phyloP scores from a whole-genome alignment of 2,113 vertebrate genomes.

The Ammodytes dubius region DNA sequence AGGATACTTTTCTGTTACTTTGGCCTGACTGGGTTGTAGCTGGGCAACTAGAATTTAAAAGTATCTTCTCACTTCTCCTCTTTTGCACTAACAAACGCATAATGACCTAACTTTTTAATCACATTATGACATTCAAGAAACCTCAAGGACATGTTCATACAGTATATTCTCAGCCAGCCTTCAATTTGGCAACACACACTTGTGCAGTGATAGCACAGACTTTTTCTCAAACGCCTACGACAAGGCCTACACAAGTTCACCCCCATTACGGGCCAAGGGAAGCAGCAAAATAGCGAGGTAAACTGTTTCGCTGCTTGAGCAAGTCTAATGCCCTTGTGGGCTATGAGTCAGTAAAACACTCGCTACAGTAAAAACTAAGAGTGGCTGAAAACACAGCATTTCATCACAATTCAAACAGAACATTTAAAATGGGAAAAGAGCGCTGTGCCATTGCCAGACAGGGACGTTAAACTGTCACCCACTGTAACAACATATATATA shows the following conservation, averaged over 20 bases:
- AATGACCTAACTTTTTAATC: slow-evolving; percentile 33
- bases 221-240: slow-evolving; percentile 31
- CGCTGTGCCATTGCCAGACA: background rate
- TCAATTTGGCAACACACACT: slow-evolving; percentile 9
- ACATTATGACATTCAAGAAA: slow-evolving; percentile 18
- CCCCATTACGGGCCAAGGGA: slow-evolving; percentile 18
- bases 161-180: slow-evolving; percentile 16
- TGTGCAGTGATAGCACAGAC: slow-evolving; percentile 27
- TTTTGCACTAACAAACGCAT: slow-evolving; percentile 8
- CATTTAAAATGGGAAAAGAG: background rate
- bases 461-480: background rate
- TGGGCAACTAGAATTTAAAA: slow-evolving; percentile 28
- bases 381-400: slow-evolving; percentile 12
- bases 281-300: slow-evolving; percentile 2
- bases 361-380: background rate
- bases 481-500: background rate
- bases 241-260: slow-evolving; percentile 40
- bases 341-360: slow-evolving; percentile 29
- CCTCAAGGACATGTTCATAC: slow-evolving; percentile 11
- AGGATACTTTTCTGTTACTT: slow-evolving; percentile 1
- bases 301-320: slow-evolving; percentile 21
- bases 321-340: slow-evolving; percentile 10
- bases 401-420: slow-evolving; percentile 13
- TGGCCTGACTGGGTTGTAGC: slow-evolving; percentile 2
- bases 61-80: slow-evolving; percentile 8